Evolutionary conservation across 1,140 invertebrate species (phyloP), one percentile per base, ranked within the genome.

Genomic region (Mycetomoellerius zeteki): DNA sequence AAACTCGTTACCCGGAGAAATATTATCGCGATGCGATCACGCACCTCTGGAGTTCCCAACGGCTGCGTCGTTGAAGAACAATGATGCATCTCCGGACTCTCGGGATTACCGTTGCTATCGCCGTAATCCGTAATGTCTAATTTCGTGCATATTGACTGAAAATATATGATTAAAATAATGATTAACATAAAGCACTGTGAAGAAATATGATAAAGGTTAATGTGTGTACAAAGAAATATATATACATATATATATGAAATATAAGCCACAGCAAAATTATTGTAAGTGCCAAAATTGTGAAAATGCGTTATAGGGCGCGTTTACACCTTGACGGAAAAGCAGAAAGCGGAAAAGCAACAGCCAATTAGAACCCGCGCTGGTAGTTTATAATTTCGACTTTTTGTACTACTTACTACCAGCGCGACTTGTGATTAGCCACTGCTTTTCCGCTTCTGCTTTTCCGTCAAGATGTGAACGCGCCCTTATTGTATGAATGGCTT

Each of bases 1-100:
- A 47, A 73, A 60, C 19, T 80, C 30, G 6, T 33, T 47, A 3
- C 54, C 43, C 30, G 21, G 7, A 78, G 16, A 47, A 3, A 47
- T 1, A 19, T 73, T 73, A 69, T 37, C 30, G 16, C 8, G 47
- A 71, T 37, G 37, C 30, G 37, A 21, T 43, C 19, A 86, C 95
- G 91, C 95, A 95, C 96, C 91, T 97, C 96, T 60, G 96, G 94
- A 91, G 97, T 97, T 85, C 97, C 97, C 80, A 97, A 96, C n/a
- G 97, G 96, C 89, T 97, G 97, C 58, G 97, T 98, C 0, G 97
- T 98, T 58, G 97, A 98, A 21, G 97, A 98, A 94, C 97, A 98
- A 92, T 97, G 97, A 92, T 98, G 97, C 92, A 97, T 96, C 91
- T 98, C 97, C 12, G 97, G 97, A 87, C 97, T 97, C 21, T 96